A percentile compares a stretch with the other conserved stretches of the same genome.
Conservation (phyloP, 2,797 vertebrate species). For the Schizopygopsis pylzovi region DNA sequence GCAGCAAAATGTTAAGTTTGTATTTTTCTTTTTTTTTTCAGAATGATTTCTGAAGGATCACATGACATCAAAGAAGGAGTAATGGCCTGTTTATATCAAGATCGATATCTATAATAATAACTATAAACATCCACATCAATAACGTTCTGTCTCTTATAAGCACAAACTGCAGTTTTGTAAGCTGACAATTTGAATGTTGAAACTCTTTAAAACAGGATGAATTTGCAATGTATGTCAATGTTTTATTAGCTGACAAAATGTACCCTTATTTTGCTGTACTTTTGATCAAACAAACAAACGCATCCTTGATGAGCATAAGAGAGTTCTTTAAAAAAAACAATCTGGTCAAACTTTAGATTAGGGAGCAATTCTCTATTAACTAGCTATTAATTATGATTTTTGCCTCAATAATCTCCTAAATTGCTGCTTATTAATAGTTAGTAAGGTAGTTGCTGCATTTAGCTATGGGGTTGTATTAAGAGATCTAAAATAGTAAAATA, state of each 20-base stretch:
- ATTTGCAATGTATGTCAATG: no score
- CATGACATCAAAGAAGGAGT: neutral
- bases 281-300: no score
- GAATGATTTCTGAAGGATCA: neutral
- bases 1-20: no score
- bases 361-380: neutral
- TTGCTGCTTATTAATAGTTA: neutral
- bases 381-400: neutral
- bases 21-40: neutral
- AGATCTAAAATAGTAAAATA: neutral
- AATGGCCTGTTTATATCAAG: neutral
- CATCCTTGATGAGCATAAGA: no score
- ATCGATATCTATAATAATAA: neutral
- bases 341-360: no score
- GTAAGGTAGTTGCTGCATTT: neutral
- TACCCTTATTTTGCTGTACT: no score
- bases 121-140: neutral
- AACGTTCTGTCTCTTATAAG: neutral
- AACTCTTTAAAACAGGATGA: neutral
- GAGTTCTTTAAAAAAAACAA: no score
- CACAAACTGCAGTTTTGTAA: neutral
- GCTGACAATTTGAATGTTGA: neutral
- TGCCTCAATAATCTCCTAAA: neutral
- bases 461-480: neutral
- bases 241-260: no score